Evolutionary conservation across 1,140 invertebrate species (phyloP), one percentile per base, ranked within the genome.

Genomic region (Colletes latitarsis): DNA sequence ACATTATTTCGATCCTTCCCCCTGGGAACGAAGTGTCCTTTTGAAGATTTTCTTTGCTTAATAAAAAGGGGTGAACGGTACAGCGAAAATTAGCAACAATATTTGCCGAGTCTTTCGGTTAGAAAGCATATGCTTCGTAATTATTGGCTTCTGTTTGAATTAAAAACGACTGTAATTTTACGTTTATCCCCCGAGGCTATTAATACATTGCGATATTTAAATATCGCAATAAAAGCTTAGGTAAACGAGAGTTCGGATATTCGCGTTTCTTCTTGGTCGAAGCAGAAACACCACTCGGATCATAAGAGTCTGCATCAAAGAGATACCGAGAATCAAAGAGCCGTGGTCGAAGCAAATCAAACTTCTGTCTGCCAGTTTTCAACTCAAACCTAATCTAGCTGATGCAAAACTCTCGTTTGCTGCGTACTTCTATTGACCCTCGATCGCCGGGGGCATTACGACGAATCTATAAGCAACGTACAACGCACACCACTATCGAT

Each of bases 321-420:
- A 82, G 43, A 49, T 53, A 41, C 46, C 9, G 19, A 17, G 60
- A 52, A 69, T 83, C 39, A 82, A 77, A 82, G 68, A 52, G 17
- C n/a, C 4, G 66, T 8, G 64, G 30, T 30, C 57, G 19, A 66
- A 68, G 64, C 55, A 69, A 75, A 69, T 55, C 12, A 46, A 78
- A 72, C 76, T 43, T 4, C 46, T 53, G 4, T 66, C 39, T 30
- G 49, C 17, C 19, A 52, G 60, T 58, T 73, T 58, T 58, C 58
- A 64, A 82, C 53, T 83, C 62, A 60, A 83, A 83, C 77, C 62
- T 49, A 70, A 70, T 57, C n/a, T 62, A 53, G 53, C 64, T n/a
- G 30, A 55, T 60, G 57, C 43, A 63, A 60, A 57, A 41, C 49
- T 58, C 70, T 73, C 62, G 52, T 72, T 77, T 68, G 39, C 19